These are phyloP conservation scores for Petroica traversi DNA, from an alignment of 2,113 vertebrate species.

Conservation along the genomic window DNA sequence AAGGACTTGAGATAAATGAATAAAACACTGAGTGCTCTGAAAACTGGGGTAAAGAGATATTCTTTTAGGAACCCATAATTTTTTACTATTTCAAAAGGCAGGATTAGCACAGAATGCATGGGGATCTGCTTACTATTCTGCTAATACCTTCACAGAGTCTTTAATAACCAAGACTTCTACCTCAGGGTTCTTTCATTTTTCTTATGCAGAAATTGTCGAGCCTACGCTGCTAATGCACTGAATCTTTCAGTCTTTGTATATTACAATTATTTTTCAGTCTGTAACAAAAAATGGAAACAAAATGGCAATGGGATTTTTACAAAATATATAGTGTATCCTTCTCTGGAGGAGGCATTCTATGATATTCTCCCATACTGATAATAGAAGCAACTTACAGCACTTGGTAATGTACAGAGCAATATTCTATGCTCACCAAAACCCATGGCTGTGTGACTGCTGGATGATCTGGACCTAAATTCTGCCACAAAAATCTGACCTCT, in stretches of 20 bases:
- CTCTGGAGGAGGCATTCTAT: not conserved
- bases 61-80: not conserved
- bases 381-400: not conserved
- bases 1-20: not conserved
- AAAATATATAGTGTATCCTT: not conserved
- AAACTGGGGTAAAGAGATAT: not conserved
- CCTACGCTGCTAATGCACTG: not conserved
- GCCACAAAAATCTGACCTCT: not conserved
- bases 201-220: not conserved
- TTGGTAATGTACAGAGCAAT: not conserved
- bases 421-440: not conserved
- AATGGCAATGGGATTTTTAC: not conserved
- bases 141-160: not conserved
- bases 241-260: not conserved
- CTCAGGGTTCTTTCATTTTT: not conserved
- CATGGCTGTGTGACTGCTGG: fast-evolving
- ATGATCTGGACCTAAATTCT: not conserved
- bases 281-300: not conserved
- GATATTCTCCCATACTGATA: not conserved
- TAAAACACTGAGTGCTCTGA: not conserved
- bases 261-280: not conserved
- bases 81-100: not conserved
- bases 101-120: not conserved
- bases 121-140: not conserved
- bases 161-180: not conserved